These are phyloP conservation scores for Xanthia icteritia DNA, from an alignment of 2,888 invertebrate species.

Conservation along the genomic window DNA sequence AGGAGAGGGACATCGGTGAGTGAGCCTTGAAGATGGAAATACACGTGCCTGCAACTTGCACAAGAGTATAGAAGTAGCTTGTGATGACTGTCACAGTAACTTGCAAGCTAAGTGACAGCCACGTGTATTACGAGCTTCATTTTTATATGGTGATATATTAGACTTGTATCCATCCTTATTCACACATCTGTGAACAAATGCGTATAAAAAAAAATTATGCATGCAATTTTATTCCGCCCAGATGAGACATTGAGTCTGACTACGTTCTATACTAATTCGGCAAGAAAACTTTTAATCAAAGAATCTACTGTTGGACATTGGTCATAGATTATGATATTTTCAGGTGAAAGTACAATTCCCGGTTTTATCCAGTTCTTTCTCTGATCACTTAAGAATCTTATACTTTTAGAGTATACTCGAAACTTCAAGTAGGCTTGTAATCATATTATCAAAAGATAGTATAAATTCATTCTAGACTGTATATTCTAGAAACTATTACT, in stretches of 20 bases:
- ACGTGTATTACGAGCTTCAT: neutral
- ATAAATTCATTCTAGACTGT: neutral
- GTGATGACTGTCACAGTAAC: neutral
- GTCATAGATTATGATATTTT: neutral
- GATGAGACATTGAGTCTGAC: no score
- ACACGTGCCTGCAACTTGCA: no score
- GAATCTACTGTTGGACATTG: neutral
- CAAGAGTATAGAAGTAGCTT: no score
- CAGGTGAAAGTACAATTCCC: neutral
- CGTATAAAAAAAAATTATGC: neutral
- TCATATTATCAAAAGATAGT: constrained; percentile 10
- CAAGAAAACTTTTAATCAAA: neutral
- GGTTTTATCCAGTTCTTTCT: constrained; percentile 5
- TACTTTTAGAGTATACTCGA: neutral
- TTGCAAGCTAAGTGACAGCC: neutral
- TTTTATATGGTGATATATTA: neutral
- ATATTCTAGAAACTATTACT: constrained; percentile 22
- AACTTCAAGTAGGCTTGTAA: constrained; percentile 8
- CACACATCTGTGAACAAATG: neutral
- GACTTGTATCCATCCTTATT: neutral
- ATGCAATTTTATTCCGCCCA: neutral
- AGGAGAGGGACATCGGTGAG: constrained; percentile 94
- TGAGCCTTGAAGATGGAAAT: neutral
- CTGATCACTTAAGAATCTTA: neutral
- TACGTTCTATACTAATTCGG: neutral